phyloP scores from a whole-genome alignment of 2,113 vertebrate genomes.

The Platycercus adscitus region DNA sequence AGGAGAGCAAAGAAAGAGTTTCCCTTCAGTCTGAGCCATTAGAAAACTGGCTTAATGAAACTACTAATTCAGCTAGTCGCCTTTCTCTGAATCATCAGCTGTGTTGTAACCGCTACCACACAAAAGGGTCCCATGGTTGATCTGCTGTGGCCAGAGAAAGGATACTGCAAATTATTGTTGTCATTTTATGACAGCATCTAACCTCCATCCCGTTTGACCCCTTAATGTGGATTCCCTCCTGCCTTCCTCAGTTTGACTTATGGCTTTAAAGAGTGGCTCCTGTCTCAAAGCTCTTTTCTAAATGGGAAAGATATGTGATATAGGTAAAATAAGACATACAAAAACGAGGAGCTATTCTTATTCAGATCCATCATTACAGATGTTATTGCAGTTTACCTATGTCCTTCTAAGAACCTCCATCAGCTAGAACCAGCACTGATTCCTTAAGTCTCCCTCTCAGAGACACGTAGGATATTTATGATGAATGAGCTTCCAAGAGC shows the following conservation, averaged over 20 bases:
- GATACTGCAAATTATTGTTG: neutral
- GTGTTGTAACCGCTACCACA: conserved; percentile 1
- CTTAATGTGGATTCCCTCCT: neutral
- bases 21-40: conserved; percentile 14
- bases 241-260: neutral
- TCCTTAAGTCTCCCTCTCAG: neutral
- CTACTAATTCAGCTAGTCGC: conserved; percentile 10
- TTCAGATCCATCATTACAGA: neutral
- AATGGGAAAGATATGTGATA: neutral
- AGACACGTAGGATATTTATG: neutral
- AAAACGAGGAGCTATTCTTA: neutral
- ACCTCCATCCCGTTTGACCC: neutral
- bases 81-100: conserved; percentile 33
- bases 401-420: neutral
- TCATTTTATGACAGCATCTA: neutral
- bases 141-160: neutral
- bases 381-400: neutral
- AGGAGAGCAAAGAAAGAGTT: neutral
- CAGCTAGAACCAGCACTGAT: neutral
- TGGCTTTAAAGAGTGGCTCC: neutral
- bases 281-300: neutral
- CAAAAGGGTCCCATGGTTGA: conserved; percentile 1
- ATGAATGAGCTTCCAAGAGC: conserved; percentile 38
- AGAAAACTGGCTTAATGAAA: conserved; percentile 42
- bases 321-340: neutral